phyloP scores from a whole-genome alignment of 2,113 vertebrate genomes.

The Cacatua alba region DNA sequence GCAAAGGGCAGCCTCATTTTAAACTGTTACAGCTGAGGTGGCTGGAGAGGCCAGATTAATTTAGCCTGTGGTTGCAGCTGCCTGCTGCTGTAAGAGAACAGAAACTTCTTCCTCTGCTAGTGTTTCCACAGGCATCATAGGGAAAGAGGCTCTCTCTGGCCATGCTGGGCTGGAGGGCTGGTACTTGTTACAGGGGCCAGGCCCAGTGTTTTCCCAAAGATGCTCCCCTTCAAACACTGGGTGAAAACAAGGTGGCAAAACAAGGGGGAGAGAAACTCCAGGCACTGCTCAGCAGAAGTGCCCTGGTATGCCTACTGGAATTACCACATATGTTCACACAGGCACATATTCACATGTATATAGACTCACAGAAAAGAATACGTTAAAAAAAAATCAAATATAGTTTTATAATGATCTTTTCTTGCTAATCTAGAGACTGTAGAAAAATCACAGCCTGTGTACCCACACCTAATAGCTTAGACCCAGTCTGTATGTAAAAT shows the following conservation, averaged over 20 bases:
- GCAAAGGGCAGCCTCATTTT: constrained; percentile 50
- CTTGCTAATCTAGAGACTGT: background rate
- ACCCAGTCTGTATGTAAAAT: background rate
- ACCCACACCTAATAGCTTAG: background rate
- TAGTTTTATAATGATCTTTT: background rate
- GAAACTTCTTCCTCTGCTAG: background rate
- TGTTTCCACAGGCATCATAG: constrained; percentile 20
- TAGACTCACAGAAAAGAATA: background rate
- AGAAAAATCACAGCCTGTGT: background rate
- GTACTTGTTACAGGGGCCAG: background rate
- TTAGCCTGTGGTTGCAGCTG: background rate
- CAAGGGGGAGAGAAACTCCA: background rate
- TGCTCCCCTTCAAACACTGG: background rate
- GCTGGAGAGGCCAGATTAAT: constrained; percentile 15
- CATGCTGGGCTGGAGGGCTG: background rate
- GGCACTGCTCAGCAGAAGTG: background rate
- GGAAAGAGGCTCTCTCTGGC: background rate
- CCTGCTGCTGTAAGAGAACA: background rate
- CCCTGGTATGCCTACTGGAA: fast-evolving
- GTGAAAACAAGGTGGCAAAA: background rate
- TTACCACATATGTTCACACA: background rate
- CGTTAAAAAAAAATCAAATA: background rate
- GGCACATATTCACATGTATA: fast-evolving
- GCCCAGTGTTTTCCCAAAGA: background rate
- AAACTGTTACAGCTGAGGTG: background rate